Conservation (phyloP, 2,797 vertebrate species). For the Podarcis lilfordi region DNA sequence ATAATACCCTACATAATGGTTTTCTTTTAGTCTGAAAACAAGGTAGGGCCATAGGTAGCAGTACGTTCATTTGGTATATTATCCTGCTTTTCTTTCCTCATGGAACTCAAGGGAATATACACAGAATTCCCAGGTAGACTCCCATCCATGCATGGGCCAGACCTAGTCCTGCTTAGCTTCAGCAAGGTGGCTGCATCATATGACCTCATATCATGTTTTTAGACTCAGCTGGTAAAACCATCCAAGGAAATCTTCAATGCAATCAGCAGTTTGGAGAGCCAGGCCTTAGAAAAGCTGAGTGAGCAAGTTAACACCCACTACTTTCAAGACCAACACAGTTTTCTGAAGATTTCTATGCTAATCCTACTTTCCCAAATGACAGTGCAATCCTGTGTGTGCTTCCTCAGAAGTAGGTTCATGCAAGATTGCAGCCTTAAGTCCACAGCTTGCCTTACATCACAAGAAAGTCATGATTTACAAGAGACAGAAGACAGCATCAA, state of each 20-base stretch:
- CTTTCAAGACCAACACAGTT: slow-evolving; percentile 2
- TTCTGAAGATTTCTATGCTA: neutral
- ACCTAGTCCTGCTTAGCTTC: neutral
- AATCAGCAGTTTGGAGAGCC: slow-evolving; percentile 5
- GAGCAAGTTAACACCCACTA: neutral
- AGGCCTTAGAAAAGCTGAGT: slow-evolving; percentile 2
- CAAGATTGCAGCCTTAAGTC: neutral
- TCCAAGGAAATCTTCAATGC: slow-evolving; percentile 17
- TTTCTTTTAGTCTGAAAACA: neutral
- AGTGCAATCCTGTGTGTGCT: neutral
- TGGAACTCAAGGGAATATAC: neutral
- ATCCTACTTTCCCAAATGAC: slow-evolving; percentile 38
- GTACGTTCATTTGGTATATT: neutral
- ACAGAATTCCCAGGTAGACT: neutral
- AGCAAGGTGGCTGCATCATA: neutral
- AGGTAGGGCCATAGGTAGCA: neutral
- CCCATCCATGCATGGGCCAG: neutral
- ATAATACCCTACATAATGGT: neutral
- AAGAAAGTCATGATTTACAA: slow-evolving; percentile 17
- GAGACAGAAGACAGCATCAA: neutral
- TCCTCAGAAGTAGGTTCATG: neutral
- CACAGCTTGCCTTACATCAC: slow-evolving; percentile 44
- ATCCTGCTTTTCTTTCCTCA: neutral
- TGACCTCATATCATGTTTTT: neutral
- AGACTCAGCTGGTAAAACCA: neutral